Evolutionary conservation across 2,113 vertebrate genomes (phyloP), one percentile per base, ranked within the genome.

Genomic region (Bubo scandiacus): DNA sequence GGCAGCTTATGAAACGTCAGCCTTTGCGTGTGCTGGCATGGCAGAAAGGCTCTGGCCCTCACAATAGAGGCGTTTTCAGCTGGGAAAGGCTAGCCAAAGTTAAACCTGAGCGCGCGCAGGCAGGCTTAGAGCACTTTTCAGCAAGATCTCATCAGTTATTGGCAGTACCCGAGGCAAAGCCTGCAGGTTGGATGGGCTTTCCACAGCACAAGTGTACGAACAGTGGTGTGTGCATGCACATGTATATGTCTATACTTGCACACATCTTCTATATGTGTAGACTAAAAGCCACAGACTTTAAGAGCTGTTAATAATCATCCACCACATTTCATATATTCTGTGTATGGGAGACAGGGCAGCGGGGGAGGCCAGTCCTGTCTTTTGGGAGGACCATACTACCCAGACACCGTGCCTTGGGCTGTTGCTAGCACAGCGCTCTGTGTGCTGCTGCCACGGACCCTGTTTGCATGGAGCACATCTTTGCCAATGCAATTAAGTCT

Each of bases 1-100:
- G 93, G 42, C 54, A 22, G 83, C 75, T 94, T 94, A 88, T 62
- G 88, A 63, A 86, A 65, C 52, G 20, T 78, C 91, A 85, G 84
- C 63, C 74, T 75, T 51, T 91, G 87, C 57, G 4, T 81, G 57
- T 21, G 73, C 90, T 74, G 84, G 70, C 77, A 84, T 61, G 80
- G 87, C 91, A 95, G 94, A 51, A 34, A 9, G 82, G 59, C 43
- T 51, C 79, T 32, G 34, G 22, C 86, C 81, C 90, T 86, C 88
- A 77, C 96, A 97, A 96, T 90, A 95, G 90, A 13, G 0, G 25
- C 2, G 2, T 95, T 96, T 93, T 96, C 89, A 58, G 82, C 68
- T 85, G 93, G 42, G 78, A 79, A 88, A 90, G 26, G 84, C 34
- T 10, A 62, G 66, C 25, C 19, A 6, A 8, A 12, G 20, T 75